Percentiles rank a stretch among this genome's conserved stretches.
Evolutionary conservation across 1,140 invertebrate species (phyloP).

Genomic region (Schlechtendalia chinensis): DNA sequence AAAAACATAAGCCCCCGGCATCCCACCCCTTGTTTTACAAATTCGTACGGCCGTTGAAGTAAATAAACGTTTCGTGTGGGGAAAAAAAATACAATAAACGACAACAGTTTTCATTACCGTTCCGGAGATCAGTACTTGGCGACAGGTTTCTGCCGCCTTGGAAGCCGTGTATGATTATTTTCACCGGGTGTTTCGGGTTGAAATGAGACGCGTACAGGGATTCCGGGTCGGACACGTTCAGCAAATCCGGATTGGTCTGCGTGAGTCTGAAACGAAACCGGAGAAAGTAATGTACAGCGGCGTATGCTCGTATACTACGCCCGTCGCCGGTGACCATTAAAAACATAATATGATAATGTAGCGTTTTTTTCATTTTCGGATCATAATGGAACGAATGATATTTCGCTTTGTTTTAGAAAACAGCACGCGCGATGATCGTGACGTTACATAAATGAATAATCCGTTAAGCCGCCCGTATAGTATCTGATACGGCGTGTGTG

Average conservation of each 20-base stretch:
- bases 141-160: constrained; percentile 74
- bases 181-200: constrained; percentile 71
- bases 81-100: too few species aligned
- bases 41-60: too few species aligned
- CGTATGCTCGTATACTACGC: not conserved
- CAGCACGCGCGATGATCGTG: too few species aligned
- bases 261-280: constrained; percentile 63
- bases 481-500: too few species aligned
- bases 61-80: too few species aligned
- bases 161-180: constrained; percentile 80
- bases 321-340: not conserved
- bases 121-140: constrained; percentile 76
- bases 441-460: too few species aligned
- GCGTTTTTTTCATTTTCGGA: not conserved
- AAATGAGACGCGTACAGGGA: constrained; percentile 71
- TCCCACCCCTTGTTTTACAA: too few species aligned
- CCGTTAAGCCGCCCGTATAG: constrained; percentile 51
- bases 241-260: constrained; percentile 68
- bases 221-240: constrained; percentile 68
- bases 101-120: too few species aligned
- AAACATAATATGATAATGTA: not conserved
- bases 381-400: not conserved
- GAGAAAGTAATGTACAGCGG: constrained; percentile 24
- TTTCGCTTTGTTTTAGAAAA: not conserved
- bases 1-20: too few species aligned